These are phyloP conservation scores for Gymnobelideus leadbeateri DNA, from an alignment of 2,113 vertebrate species.

Conservation along the genomic window DNA sequence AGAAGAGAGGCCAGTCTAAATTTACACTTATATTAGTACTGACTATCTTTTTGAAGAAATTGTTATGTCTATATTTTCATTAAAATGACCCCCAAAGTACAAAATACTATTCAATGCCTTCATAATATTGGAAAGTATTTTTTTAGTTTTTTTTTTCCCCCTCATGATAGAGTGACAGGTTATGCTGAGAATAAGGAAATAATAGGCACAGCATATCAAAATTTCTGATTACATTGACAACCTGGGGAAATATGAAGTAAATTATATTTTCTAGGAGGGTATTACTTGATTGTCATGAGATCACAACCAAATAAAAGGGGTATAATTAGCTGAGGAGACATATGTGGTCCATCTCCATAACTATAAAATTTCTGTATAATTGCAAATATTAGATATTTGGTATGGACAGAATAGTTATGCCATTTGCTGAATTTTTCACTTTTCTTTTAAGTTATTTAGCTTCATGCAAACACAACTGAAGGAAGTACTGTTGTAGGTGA, in stretches of 20 bases:
- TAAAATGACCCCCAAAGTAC: neutral
- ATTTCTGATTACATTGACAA: neutral
- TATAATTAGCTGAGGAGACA: neutral
- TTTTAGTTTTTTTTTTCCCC: conserved; percentile 22
- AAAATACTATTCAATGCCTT: neutral
- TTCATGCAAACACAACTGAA: neutral
- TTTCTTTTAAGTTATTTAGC: neutral
- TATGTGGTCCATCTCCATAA: neutral
- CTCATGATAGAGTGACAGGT: conserved; percentile 19
- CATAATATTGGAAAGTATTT: conserved; percentile 43
- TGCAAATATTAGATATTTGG: neutral
- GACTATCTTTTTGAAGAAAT: conserved; percentile 3
- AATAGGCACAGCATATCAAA: neutral
- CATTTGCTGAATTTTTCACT: neutral
- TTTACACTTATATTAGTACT: conserved; percentile 6
- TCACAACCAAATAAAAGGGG: neutral
- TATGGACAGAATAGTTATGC: neutral
- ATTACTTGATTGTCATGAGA: neutral
- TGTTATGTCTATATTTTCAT: conserved; percentile 12
- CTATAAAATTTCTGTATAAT: neutral
- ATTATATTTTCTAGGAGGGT: neutral
- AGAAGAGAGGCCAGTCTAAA: conserved; percentile 12
- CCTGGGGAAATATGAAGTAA: neutral
- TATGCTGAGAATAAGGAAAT: conserved; percentile 14
- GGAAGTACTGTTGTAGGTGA: neutral